Evolutionary conservation across 2,797 vertebrate genomes (phyloP).

Genomic region (Rousettus madagascariensis): DNA sequence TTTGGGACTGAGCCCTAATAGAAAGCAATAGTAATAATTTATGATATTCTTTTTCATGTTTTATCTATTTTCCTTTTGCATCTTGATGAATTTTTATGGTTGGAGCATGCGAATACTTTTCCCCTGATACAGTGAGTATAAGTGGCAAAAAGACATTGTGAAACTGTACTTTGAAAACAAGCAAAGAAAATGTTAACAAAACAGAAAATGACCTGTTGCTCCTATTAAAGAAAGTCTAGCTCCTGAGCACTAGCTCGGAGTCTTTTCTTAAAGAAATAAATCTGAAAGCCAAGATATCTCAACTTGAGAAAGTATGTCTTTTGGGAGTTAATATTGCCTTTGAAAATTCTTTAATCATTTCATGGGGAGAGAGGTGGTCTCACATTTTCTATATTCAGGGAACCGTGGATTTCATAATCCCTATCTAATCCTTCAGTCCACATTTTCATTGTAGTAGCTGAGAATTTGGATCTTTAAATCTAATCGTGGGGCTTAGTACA

Average conservation of each 20-base stretch:
- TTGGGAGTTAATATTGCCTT: neutral
- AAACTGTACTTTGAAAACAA: neutral
- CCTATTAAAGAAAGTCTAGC: neutral
- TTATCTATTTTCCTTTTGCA: neutral
- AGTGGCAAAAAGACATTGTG: neutral
- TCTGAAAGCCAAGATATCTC: neutral
- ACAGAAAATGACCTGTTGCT: neutral
- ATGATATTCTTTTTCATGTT: neutral
- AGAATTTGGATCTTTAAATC: neutral
- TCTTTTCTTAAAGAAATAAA: neutral
- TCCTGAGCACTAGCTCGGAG: neutral
- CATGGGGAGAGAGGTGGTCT: neutral
- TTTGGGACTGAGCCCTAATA: neutral
- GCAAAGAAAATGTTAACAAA: neutral
- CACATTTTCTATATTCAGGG: neutral
- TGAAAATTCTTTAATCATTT: neutral
- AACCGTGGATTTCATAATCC: neutral
- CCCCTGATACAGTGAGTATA: neutral
- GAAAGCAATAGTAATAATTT: neutral
- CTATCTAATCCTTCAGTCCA: neutral
- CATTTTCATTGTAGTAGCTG: neutral
- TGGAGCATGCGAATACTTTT: neutral
- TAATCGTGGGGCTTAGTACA: neutral
- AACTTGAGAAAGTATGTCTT: neutral
- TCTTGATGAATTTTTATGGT: neutral